phyloP scores from a whole-genome alignment of 1,140 invertebrate species.

The Branchinecta lindahli region DNA sequence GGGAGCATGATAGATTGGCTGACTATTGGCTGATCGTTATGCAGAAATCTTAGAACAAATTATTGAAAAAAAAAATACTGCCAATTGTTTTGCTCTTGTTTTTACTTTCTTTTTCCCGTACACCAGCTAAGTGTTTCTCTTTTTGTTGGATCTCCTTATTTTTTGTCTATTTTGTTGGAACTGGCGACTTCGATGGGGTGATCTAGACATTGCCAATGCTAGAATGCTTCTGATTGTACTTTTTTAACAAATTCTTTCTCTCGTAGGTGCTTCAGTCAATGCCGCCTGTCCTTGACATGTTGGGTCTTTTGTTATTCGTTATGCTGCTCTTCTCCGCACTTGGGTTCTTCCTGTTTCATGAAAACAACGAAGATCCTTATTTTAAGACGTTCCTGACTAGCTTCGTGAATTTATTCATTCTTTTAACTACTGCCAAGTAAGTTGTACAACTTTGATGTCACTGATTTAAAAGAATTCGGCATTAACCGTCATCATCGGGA shows the following conservation, averaged over 20 bases:
- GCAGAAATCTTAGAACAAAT: no score
- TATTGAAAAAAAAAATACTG: background rate
- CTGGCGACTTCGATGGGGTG: no score
- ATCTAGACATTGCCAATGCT: no score
- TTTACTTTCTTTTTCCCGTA: no score
- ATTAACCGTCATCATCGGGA: no score
- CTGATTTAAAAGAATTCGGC: no score
- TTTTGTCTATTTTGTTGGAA: no score
- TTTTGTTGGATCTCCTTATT: no score
- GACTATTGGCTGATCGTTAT: no score
- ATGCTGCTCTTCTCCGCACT: conserved; percentile 66
- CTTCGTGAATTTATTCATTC: conserved; percentile 75
- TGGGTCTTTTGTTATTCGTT: conserved; percentile 67
- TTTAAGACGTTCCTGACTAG: conserved; percentile 61
- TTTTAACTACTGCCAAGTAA: conserved; percentile 82
- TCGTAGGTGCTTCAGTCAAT: conserved; percentile 54
- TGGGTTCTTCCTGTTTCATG: conserved; percentile 65
- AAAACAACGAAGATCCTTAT: conserved; percentile 52
- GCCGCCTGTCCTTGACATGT: conserved; percentile 76
- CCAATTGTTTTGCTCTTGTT: background rate
- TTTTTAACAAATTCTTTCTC: conserved; percentile 27
- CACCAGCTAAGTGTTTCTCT: no score
- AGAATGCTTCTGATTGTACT: no score
- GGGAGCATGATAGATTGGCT: no score
- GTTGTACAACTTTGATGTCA: background rate